phyloP scores from a whole-genome alignment of 2,888 invertebrate species.

The Acanthacorydalis orientalis region DNA sequence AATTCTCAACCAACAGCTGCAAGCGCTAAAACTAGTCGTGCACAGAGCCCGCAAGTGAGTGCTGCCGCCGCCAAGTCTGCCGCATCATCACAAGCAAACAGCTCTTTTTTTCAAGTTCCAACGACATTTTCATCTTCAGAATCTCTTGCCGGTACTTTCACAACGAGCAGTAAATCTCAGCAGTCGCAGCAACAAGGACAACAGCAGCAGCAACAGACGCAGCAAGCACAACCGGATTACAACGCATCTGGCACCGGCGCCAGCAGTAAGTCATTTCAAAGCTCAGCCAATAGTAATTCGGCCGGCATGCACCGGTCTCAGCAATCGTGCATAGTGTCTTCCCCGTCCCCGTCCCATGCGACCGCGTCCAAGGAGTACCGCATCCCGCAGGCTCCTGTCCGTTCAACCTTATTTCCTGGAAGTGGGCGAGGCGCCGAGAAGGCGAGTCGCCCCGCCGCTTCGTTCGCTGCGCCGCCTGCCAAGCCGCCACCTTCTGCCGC shows the following conservation, averaged over 20 bases:
- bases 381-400: slow-evolving; percentile 35
- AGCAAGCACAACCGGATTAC: slow-evolving; percentile 17
- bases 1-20: slow-evolving; percentile 42
- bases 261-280: slow-evolving; percentile 32
- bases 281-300: slow-evolving; percentile 17
- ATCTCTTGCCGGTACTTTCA: slow-evolving; percentile 26
- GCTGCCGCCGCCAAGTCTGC: slow-evolving; percentile 27
- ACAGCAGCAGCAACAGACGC: slow-evolving; percentile 16
- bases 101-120: slow-evolving; percentile 46
- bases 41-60: slow-evolving; percentile 29
- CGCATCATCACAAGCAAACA: slow-evolving; percentile 32
- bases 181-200: slow-evolving; percentile 18
- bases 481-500: slow-evolving; percentile 19
- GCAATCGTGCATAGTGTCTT: slow-evolving; percentile 58
- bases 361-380: slow-evolving; percentile 43
- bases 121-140: slow-evolving; percentile 39
- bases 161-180: slow-evolving; percentile 34
- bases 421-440: slow-evolving; percentile 4
- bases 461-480: slow-evolving; percentile 36
- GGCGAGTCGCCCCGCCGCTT: slow-evolving; percentile 27
- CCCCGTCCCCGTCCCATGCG: slow-evolving; percentile 36
- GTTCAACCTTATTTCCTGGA: slow-evolving; percentile 21
- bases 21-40: slow-evolving; percentile 31
- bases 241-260: slow-evolving; percentile 18
- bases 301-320: slow-evolving; percentile 36